Evolutionary conservation across 1,140 invertebrate genomes (phyloP), one percentile per base, ranked within the genome.

Genomic region (Orius insidiosus): DNA sequence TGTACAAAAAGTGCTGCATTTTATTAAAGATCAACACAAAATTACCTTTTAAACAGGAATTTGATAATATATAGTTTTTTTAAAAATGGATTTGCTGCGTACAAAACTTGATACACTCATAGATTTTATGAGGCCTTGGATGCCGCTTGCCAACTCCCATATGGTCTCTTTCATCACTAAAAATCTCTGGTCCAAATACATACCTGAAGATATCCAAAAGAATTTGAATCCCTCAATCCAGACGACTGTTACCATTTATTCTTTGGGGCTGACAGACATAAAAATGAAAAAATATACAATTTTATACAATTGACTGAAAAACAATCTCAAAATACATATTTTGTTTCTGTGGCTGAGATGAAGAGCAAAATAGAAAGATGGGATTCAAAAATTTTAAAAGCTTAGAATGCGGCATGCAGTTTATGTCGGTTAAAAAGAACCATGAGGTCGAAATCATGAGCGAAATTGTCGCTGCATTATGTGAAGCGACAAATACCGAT

Each of bases 101-200:
- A 4, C 3, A 40, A 13, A 16, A 15, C 9, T 40, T 2, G 38
- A 40, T 10, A 10, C 11, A 3, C 5, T 40, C 2, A 56, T 72
- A 8, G 52, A 53, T 13, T 79, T 74, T 59, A 56, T 85, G 7
- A 58, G 68, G 39, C 66, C 70, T 1, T 63, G 74, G 52, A 55
- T 76, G 48, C 62, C 69, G 2, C 62, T 86, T 36, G 69, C 74
- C 2, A 77, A 85, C 60, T 78, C 78, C 54, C 84, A 87, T 60
- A 75, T 85, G 65, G 80, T 84, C 3, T 76, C 84, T 54, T 86
- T 79, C 63, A 69, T 85, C n/a, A 80, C 71, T 0, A 60, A 77
- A n/a, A 60, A 73, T 24, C 69, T 78, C 40, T 88, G 78, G 75
- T 52, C 70, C 1, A 66, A 54, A 14, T 66, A 68, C 49, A 53